Evolutionary conservation across 2,888 invertebrate genomes (phyloP), one percentile per base, ranked within the genome.

Genomic region (Perithous albicinctus): DNA sequence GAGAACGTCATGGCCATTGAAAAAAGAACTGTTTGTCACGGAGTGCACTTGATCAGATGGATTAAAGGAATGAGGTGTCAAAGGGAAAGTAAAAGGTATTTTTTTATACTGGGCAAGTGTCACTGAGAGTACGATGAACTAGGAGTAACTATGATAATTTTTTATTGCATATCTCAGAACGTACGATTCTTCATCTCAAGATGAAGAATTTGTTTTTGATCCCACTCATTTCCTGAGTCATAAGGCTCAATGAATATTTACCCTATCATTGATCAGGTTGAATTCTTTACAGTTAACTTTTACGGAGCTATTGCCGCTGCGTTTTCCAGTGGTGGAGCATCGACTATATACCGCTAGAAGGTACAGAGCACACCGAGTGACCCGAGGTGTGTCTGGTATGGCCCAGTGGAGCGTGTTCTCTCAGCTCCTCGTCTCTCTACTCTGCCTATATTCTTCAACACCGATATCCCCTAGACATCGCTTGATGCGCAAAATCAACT

Each of bases 321-420:
- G 84, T 88, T 89, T 89, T 86, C 85, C 86, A 84, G 80, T 82
- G 84, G 83, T 82, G 64, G 41, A 77, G 74, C 66, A 59, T 46
- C 64, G 78, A 51, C 61, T 29, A 51, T 63, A 41, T 6, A 51
- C 29, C 26, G 18, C 12, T 12, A n/a, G 46, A 2, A 23, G 23
- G 63, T 46, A 70, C 69, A 15, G 63, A 48, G 10, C 59, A 26
- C 66, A 26, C 66, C 77, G 66, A 80, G 80, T 83, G 80, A 86
- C 84, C 87, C 87, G 87, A 88, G 89, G 89, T 88, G 89, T 88
- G 90, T 90, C 90, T 90, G 89, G 90, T 91, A 88, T 90, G 90
- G 90, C 85, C 87, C 90, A 90, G 84, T 90, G 91, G 90, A 90
- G 91, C 91, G 91, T 87, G 86, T 80, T 87, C 83, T 29, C 69